Base-by-base conservation (phyloP, 2,888 invertebrate species). In the Temnothorax ravouxi region DNA sequence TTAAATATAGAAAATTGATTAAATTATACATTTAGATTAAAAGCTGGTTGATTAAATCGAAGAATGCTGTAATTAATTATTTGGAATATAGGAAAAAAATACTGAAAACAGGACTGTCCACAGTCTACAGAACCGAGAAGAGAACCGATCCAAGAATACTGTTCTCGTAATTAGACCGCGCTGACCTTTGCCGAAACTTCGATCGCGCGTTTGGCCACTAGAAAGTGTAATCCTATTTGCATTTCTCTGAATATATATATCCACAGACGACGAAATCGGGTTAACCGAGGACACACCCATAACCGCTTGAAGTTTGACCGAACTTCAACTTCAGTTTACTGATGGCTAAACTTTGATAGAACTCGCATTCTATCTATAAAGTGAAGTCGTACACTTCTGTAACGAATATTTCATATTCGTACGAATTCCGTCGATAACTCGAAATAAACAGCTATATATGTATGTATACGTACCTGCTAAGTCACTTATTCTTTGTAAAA, bases 71-170 rank as follows among this genome's bases (percentile, higher is more conserved):
- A 38, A 66, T 29, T 61, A 44, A 44, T 13, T 6, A 21, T 9
- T 62, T 11, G 0, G 34, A 29, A 15, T 21, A 11, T 29, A 64
- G n/a, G 59, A 29, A 50, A 74, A 38, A 54, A 69, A 47, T 3
- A 13, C 18, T 25, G 4, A 25, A 15, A 25, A 25, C 29, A 47
- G 71, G 3, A 29, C 29, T 29, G 29, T 29, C 29, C 29, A 29
- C 29, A 29, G 29, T 29, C 44, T 76, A 56, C 75, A 61, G 76
- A 77, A 71, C 82, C 71, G 82, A 52, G n/a, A 89, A 84, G 80
- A 84, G 83, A 86, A 86, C 90, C 87, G 90, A 87, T 93, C 93
- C 93, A 92, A 93, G 92, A 94, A 93, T 94, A 94, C 89, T 79
- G 67, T 74, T 64, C 83, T 88, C 84, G 84, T 86, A 91, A 87